phyloP scores from a whole-genome alignment of 2,797 vertebrate species.

The Tiaroga cobitis region DNA sequence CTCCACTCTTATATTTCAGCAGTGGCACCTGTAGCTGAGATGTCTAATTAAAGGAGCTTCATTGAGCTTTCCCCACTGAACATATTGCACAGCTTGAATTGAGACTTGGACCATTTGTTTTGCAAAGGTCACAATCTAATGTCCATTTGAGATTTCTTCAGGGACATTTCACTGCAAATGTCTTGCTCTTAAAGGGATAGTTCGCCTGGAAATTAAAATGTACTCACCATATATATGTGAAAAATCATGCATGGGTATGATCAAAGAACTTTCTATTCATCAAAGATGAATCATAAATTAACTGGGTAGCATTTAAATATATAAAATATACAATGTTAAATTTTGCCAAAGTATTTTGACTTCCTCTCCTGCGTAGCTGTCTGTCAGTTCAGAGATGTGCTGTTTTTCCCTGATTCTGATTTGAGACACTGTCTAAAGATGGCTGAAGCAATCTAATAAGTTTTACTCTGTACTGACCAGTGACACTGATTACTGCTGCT shows the following conservation, averaged over 20 bases:
- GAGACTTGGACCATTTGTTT: constrained; percentile 18
- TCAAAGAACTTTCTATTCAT: too few species aligned
- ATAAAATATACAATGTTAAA: too few species aligned
- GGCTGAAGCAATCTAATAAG: not conserved
- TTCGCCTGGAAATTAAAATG: not conserved
- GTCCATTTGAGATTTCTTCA: constrained; percentile 4
- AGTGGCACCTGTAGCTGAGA: constrained; percentile 12
- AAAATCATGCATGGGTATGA: too few species aligned
- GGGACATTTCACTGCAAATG: not conserved
- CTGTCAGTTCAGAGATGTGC: not conserved
- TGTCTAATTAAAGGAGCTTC: constrained; percentile 23
- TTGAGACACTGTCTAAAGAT: constrained; percentile 13
- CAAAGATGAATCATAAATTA: too few species aligned
- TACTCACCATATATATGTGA: not conserved
- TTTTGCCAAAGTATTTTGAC: not conserved
- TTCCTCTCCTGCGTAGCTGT: not conserved
- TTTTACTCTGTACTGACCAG: not conserved
- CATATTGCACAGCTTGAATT: not conserved
- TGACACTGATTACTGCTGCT: too few species aligned
- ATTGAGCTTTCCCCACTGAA: not conserved
- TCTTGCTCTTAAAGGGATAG: constrained; percentile 5
- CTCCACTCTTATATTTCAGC: constrained; percentile 19
- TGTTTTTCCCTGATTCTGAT: not conserved
- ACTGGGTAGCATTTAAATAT: too few species aligned
- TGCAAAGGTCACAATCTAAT: constrained; percentile 3